Conservation (phyloP, 35 echinoderm and acorn worm genomes). For the Hemicentrotus pulcherrimus region DNA sequence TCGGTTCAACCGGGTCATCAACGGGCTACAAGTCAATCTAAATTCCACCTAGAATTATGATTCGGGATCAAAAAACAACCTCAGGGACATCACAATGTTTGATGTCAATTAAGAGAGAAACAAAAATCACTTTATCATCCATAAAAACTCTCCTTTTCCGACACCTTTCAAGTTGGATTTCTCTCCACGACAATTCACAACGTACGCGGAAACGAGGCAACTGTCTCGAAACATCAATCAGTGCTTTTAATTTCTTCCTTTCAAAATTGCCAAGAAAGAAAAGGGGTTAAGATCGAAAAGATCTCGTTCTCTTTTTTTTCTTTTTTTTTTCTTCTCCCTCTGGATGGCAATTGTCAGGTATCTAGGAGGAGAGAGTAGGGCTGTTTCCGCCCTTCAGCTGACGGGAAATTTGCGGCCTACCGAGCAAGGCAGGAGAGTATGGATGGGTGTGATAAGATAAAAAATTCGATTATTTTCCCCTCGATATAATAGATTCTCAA, state of each 20-base stretch:
- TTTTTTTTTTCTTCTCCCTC: too few relatives aligned
- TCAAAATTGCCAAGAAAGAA: not conserved
- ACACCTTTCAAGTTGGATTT: not conserved
- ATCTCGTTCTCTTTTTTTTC: not conserved
- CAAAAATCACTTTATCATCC: not conserved
- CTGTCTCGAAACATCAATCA: conserved; percentile 11
- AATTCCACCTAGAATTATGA: not conserved
- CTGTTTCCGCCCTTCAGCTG: conserved; percentile 18
- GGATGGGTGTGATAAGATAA: conserved; percentile 18
- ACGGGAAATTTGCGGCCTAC: conserved; percentile 20
- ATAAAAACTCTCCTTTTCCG: not conserved
- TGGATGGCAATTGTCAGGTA: conserved; percentile 22
- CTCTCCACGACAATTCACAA: not conserved
- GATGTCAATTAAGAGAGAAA: not conserved
- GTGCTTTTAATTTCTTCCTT: not conserved
- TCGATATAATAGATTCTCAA: conserved; percentile 4
- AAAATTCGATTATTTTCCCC: not conserved
- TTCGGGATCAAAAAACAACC: not conserved
- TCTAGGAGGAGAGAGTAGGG: not conserved
- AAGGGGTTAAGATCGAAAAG: not conserved
- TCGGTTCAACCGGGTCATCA: not conserved
- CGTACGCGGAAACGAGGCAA: not conserved
- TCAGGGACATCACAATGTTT: not conserved
- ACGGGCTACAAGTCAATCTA: not conserved
- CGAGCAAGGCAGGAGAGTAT: not conserved